Percentiles rank a stretch among this genome's conserved stretches.
Evolutionary conservation across 2,113 vertebrate genomes (phyloP).

Genomic region (Sorex fumeus): DNA sequence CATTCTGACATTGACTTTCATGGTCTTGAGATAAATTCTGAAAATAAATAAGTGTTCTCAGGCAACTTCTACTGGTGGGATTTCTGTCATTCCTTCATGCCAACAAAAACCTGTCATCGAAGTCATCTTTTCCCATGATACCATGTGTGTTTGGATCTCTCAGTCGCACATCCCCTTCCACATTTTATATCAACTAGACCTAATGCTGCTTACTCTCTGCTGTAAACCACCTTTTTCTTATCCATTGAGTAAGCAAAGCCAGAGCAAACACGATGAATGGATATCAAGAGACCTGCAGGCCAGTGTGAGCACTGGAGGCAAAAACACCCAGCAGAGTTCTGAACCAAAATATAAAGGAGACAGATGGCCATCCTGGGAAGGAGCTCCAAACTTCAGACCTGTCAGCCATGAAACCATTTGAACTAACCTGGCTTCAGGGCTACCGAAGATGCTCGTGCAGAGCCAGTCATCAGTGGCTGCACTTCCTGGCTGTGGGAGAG

Average conservation of each 20-base stretch:
- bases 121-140: not conserved
- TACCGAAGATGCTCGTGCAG: not conserved
- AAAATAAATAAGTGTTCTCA: slow-evolving; percentile 18
- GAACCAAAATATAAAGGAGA: not conserved
- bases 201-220: not conserved
- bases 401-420: not conserved
- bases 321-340: not conserved
- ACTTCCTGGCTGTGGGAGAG: not conserved
- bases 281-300: not conserved
- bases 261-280: not conserved
- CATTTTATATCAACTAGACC: not conserved
- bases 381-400: not conserved
- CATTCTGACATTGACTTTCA: not conserved
- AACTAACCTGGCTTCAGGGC: not conserved
- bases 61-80: not conserved
- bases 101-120: not conserved
- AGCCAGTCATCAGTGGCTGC: not conserved
- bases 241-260: not conserved
- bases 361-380: not conserved
- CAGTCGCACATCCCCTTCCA: not conserved
- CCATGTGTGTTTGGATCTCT: not conserved
- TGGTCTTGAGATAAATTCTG: not conserved
- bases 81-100: not conserved
- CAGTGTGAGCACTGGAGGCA: not conserved
- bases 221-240: not conserved